Conservation (phyloP, 2,113 vertebrate genomes). For the Cranoglanis bouderius region DNA sequence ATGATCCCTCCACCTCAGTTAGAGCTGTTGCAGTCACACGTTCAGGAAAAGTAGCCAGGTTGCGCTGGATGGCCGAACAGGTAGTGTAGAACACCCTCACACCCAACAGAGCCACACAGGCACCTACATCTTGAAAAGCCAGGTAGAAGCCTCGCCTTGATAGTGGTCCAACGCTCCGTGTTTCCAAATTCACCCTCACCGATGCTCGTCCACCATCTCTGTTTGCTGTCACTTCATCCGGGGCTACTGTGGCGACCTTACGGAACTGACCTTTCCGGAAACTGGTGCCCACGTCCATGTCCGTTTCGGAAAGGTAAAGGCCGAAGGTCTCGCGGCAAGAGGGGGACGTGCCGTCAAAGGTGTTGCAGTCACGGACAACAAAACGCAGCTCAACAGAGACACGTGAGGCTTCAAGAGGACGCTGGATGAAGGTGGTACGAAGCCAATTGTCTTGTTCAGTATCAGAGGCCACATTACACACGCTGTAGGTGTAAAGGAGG, state of each 20-base stretch:
- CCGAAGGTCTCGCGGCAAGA: conserved; percentile 98
- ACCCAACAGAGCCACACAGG: conserved; percentile 88
- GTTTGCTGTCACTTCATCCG: conserved; percentile 86
- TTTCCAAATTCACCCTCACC: conserved; percentile 86
- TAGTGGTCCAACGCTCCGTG: conserved; percentile 78
- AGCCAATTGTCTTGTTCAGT: conserved; percentile 96
- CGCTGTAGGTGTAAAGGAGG: conserved; percentile 89
- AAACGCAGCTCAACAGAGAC: conserved; percentile 91
- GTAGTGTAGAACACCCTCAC: conserved; percentile 92
- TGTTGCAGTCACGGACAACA: conserved; percentile 92
- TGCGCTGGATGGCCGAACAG: conserved; percentile 78
- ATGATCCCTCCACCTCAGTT: conserved; percentile 81
- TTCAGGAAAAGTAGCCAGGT: conserved; percentile 85
- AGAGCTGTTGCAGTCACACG: conserved; percentile 81
- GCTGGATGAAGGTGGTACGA: conserved; percentile 94
- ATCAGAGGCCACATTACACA: conserved; percentile 85
- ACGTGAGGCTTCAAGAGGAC: conserved; percentile 77
- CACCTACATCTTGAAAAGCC: conserved; percentile 93
- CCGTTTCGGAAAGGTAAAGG: conserved; percentile 87
- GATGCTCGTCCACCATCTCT: conserved; percentile 64
- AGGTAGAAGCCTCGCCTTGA: conserved; percentile 89
- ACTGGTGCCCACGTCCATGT: conserved; percentile 90
- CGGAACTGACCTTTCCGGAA: conserved; percentile 91
- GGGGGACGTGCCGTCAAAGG: conserved; percentile 79
- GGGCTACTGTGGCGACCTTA: conserved; percentile 94